phyloP scores from a whole-genome alignment of 2,797 vertebrate species.

The Hipposideros larvatus region DNA sequence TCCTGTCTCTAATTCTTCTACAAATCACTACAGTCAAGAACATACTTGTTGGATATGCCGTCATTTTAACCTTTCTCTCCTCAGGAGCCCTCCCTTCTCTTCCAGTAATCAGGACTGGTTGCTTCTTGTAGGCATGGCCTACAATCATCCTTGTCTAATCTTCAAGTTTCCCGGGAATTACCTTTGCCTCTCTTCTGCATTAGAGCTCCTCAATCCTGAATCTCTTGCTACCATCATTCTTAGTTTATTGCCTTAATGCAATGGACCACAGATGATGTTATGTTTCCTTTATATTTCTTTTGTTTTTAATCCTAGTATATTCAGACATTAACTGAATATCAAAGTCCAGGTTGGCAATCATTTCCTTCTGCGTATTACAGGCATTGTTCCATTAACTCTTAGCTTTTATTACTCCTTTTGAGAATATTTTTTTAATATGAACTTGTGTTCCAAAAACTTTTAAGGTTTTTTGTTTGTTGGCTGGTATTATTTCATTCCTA shows the following conservation, averaged over 20 bases:
- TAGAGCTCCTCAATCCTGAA: not conserved
- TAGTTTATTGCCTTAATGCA: not conserved
- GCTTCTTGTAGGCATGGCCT: not conserved
- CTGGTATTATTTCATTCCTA: not conserved
- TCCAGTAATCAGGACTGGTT: not conserved
- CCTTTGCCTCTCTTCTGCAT: not conserved
- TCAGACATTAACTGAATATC: not conserved
- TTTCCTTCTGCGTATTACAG: not conserved
- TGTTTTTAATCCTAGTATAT: not conserved
- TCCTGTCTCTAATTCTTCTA: not conserved
- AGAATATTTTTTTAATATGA: not conserved
- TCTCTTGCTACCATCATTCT: not conserved
- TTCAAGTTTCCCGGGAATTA: not conserved
- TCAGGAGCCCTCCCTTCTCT: not conserved
- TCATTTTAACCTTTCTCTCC: not conserved
- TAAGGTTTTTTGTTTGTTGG: not conserved
- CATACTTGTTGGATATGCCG: not conserved
- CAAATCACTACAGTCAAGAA: not conserved
- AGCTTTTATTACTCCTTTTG: not conserved
- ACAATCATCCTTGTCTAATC: not conserved
- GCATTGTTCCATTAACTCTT: not conserved
- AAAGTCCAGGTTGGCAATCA: not conserved
- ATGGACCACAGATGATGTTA: not conserved
- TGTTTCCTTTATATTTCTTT: not conserved
- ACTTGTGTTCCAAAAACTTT: not conserved